Base-by-base conservation (phyloP, 2,888 invertebrate species). In the Xanthia togata region DNA sequence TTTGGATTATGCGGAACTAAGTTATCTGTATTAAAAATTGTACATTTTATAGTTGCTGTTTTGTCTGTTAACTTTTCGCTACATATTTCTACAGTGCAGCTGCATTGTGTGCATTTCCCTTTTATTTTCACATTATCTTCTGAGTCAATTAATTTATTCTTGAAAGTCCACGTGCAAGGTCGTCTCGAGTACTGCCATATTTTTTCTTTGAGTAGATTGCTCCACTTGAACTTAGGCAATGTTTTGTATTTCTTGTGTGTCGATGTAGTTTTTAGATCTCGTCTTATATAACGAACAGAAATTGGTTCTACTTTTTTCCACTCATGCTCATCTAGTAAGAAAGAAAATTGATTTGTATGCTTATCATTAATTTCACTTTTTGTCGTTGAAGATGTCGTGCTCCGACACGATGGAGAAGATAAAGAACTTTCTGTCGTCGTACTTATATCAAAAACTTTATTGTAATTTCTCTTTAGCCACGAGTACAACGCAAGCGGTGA, bases 81-180 rank as follows among this genome's bases (percentile, higher is more conserved):
- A 35, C n/a, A 62, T 77, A 77, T 77, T 77, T 73, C 63, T 59
- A 62, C 55, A 55, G 62, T 63, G 68, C 68, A 73, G 47, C 68
- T 68, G 55, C 77, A 77, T 77, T 77, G 73, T 77, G 77, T 62
- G 68, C 77, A 77, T 62, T 77, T 77, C 62, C 77, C 73, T 63
- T 73, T 73, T 44, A 77, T 73, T 62, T 55, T 31, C 35, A 77
- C 68, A 73, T 68, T 77, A 31, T 77, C 17, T 62, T 73, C 77
- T 69, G 31, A 35, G 57, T 73, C 73, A n/a, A 77, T 44, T 62
- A 35, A 55, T 55, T 73, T 73, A 63, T 50, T 73, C 53, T 76
- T 71, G 47, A 76, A 76, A 60, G 55, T 47, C 76, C 76, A 76
- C 44, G 76, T 76, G 59, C 76, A 76, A 55, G 71, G 76, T 26